Evolutionary conservation across 2,888 invertebrate genomes (phyloP), one percentile per base, ranked within the genome.

Genomic region (Steromphala cineraria): DNA sequence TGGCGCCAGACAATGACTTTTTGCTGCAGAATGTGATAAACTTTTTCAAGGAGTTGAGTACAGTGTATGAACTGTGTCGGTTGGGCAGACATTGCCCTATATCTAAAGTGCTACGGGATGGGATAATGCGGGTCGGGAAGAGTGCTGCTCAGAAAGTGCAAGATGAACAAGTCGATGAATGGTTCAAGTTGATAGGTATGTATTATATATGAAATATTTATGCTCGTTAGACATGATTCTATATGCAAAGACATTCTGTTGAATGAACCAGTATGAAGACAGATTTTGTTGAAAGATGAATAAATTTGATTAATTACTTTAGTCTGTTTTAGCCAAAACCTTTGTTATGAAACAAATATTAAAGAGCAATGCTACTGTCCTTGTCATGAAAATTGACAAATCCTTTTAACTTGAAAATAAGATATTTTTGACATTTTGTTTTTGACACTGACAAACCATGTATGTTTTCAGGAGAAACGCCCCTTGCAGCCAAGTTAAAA

Each of bases 81-180:
- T 95, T 99, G 81, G 99, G 99, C 40, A 95, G 97, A 80, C 99
- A 99, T 93, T 96, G 96, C 86, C 98, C 99, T 0, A 96, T 99
- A 81, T 95, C 96, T 24, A 96, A 97, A 92, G 88, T 96, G 78
- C 95, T 97, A 53, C 95, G 96, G 82, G 98, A 98, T 91, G 98
- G 98, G 5, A 96, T 99, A 86, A 94, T 98, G 80, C 95, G 97
- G 79, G 97, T 98, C 1, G 96, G 97, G 2, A 95, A 96, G 79
- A 87, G 85, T 90, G 94, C 95, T 0, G 95, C 95, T 67, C 94
- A 95, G 82, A 96, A 95, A 89, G 92, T 95, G 79, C 95, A 95
- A 10, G 94, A 95, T 82, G 95, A 96, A 13, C 82, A 86, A 15
- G 95, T 96, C 4, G 98, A 98, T 91, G 98, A 98, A 67, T 98